phyloP scores from a whole-genome alignment of 2,888 invertebrate genomes.

The Polyommatus icarus region DNA sequence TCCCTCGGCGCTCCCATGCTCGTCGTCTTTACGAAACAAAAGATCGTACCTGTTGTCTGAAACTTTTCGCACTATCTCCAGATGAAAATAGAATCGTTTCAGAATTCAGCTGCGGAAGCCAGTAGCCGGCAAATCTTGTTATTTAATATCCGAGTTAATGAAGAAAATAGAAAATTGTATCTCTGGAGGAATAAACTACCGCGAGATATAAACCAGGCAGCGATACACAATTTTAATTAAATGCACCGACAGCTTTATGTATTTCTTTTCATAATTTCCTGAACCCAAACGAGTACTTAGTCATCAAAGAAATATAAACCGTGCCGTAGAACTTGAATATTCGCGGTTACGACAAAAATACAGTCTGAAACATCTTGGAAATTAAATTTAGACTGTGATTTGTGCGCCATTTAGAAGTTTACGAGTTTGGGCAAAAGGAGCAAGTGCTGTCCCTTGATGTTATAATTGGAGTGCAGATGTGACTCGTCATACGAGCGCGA shows the following conservation, averaged over 20 bases:
- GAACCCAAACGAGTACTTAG: not conserved
- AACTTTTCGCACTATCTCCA: not conserved
- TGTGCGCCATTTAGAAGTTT: slow-evolving; percentile 1
- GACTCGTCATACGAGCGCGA: slow-evolving; percentile 43
- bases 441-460: slow-evolving; percentile 34
- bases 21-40: not conserved
- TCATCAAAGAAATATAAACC: not conserved
- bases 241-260: slow-evolving; percentile 10
- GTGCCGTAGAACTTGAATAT: not conserved
- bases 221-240: slow-evolving; percentile 10
- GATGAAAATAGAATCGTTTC: not conserved
- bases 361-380: not conserved
- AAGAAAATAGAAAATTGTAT: slow-evolving; percentile 17
- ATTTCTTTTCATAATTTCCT: not conserved
- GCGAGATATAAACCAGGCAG: slow-evolving; percentile 9
- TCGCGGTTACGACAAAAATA: not conserved
- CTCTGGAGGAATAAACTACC: slow-evolving; percentile 4
- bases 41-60: not conserved
- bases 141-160: slow-evolving; percentile 5
- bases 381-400: not conserved
- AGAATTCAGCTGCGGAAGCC: not conserved
- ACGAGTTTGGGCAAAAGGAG: slow-evolving; percentile 14
- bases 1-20: not conserved
- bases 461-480: slow-evolving; percentile 45
- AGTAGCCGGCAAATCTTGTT: not conserved